phyloP scores from a whole-genome alignment of 2,797 vertebrate genomes.

The Enoplosus armatus region DNA sequence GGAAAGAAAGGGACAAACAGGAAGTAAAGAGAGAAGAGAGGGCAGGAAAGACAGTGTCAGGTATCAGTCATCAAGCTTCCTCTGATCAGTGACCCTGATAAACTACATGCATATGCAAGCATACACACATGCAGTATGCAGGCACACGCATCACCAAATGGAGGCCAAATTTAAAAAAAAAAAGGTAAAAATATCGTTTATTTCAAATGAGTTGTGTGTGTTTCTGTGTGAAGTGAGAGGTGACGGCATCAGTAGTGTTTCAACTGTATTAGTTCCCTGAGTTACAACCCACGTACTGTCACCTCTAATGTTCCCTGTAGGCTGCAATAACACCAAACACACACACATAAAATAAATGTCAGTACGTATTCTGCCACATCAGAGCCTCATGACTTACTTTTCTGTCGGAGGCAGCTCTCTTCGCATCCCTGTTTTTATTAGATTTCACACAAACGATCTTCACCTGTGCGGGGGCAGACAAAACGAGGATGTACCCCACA shows the following conservation, averaged over 20 bases:
- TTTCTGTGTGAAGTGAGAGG: neutral
- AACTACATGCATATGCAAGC: neutral
- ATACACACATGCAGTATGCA: neutral
- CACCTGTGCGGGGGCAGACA: neutral
- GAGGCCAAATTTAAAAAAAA: neutral
- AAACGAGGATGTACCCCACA: neutral
- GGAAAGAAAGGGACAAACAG: neutral
- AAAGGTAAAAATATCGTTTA: neutral
- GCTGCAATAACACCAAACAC: slow-evolving; percentile 7
- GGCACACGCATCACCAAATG: neutral
- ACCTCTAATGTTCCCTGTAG: slow-evolving; percentile 1
- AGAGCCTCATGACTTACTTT: neutral
- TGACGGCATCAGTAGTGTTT: neutral
- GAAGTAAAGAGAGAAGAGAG: neutral
- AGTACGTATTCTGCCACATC: neutral
- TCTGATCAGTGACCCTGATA: slow-evolving; percentile 19
- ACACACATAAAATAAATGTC: slow-evolving; percentile 8
- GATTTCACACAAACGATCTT: neutral
- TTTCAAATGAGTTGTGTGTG: neutral
- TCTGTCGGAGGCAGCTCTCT: neutral
- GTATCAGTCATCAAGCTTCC: neutral
- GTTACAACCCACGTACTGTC: slow-evolving; percentile 13
- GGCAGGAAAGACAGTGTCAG: neutral
- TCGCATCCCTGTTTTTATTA: neutral
- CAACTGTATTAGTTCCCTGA: neutral